These are phyloP conservation scores for Drosophila multiciliata DNA, from an alignment of 2,888 invertebrate species.

Conservation along the genomic window DNA sequence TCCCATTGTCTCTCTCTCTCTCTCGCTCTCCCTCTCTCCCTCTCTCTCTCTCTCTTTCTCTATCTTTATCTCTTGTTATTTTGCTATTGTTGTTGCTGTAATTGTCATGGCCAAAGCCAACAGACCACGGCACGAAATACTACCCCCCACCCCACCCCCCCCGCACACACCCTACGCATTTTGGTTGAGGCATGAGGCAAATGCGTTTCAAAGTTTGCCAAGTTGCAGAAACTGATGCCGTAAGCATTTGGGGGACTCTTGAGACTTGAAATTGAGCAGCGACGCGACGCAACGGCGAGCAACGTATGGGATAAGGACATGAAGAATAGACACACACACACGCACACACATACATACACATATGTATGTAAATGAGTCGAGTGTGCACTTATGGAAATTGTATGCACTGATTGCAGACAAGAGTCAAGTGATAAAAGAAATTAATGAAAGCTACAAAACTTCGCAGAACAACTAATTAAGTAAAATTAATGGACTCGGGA, in stretches of 20 bases:
- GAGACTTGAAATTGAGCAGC: conserved; percentile 52
- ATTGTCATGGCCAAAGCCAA: conserved; percentile 63
- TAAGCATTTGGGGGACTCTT: conserved; percentile 62
- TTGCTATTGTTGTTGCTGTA: conserved; percentile 48
- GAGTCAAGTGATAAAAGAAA: conserved; percentile 50
- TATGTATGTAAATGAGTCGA: conserved; percentile 20
- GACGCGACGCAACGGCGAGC: conserved; percentile 11
- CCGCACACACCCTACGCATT: conserved; percentile 6
- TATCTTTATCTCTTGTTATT: conserved; percentile 13
- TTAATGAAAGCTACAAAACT: conserved; percentile 47
- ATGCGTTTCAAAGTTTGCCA: conserved; percentile 78
- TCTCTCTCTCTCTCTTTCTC: neutral
- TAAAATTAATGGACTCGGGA: conserved; percentile 11
- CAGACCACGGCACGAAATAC: conserved; percentile 33
- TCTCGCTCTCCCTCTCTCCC: neutral
- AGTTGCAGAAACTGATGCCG: conserved; percentile 74
- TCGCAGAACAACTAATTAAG: conserved; percentile 5
- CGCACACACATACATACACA: neutral
- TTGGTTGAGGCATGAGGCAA: conserved; percentile 48
- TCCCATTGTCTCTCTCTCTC: conserved; percentile 8
- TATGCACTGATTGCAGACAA: conserved; percentile 40
- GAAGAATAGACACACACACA: conserved; percentile 5
- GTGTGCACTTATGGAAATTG: conserved; percentile 32
- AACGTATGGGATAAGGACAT: conserved; percentile 36
- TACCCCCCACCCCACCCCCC: neutral